phyloP scores from a whole-genome alignment of 2,113 vertebrate genomes.

The Steatornis caripensis region DNA sequence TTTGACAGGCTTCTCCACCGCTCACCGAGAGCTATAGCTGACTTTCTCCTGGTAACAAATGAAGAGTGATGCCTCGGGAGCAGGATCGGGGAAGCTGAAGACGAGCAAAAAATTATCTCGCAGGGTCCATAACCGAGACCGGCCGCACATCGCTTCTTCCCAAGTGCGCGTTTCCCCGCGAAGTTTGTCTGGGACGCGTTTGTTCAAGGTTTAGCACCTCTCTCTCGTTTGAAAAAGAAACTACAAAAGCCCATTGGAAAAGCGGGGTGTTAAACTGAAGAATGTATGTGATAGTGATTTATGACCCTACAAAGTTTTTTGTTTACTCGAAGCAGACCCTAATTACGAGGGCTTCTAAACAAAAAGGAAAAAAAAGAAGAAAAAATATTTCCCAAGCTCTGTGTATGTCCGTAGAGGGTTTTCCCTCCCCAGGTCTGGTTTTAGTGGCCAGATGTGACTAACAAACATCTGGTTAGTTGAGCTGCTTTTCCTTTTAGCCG shows the following conservation, averaged over 20 bases:
- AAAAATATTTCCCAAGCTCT: background rate
- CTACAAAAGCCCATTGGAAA: constrained; percentile 72
- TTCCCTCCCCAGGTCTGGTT: background rate
- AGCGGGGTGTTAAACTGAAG: constrained; percentile 73
- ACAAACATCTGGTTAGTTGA: background rate
- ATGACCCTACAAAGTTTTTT: constrained; percentile 78
- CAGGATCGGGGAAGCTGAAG: background rate
- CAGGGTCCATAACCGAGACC: background rate
- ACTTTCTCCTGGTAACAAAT: constrained; percentile 15
- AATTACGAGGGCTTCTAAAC: constrained; percentile 27
- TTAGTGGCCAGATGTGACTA: constrained; percentile 1
- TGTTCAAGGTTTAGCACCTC: constrained; percentile 70
- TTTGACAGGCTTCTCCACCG: constrained; percentile 67
- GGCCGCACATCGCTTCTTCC: background rate
- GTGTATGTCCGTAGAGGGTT: background rate
- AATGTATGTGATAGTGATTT: constrained; percentile 84
- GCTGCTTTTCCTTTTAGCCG: background rate
- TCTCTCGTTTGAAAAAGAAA: constrained; percentile 64
- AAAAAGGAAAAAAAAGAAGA: no score
- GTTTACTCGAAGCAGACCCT: constrained; percentile 76
- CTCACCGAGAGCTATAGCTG: constrained; percentile 43
- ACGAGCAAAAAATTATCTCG: background rate
- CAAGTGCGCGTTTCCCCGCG: background rate
- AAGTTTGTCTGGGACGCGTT: constrained; percentile 36
- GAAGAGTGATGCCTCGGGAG: constrained; percentile 36